Base-by-base conservation (phyloP, 2,888 invertebrate species). In the Panorpa germanica region DNA sequence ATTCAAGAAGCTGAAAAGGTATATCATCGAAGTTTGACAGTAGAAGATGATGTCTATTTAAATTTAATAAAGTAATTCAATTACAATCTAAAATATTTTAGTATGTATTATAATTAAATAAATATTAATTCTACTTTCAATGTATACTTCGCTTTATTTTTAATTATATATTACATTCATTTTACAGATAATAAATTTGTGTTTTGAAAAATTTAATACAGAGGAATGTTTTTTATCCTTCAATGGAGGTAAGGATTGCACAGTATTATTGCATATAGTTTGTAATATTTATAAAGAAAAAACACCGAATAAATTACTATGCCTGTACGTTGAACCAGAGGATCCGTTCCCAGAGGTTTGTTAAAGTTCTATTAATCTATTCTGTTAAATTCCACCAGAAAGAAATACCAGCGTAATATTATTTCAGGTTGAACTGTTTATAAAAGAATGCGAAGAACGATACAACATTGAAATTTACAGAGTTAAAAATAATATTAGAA, bases 191-290 rank as follows among this genome's bases (percentile, higher is more conserved):
- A 57, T 77, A 31, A 55, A 59, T 44, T 49, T 67, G 45, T 68
- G 71, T 35, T 64, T 74, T 40, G 49, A 57, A 25, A 46, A 58
- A 28, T 85, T 70, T 49, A 59, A 66, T n/a, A 48, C 72, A 12
- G 63, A 75, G 31, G 75, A 86, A 51, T 59, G 90, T 10, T 86
- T 88, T 44, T 49, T 98, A 17, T 81, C 90, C 15, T 98, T 96
- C 53, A 98, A 98, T 49, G 98, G 98, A 4, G 98, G 98, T 2
- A 98, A 98, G 59, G 98, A 98, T 57, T 96, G 96, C 49, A 95
- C 95, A 1, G 86, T 78, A 0, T 61, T 96, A 9, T 57, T 98
- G 20, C 78, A 86, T 50, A 50, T 88, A 37, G 53, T 54, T 9
- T 42, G 43, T 29, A 40, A 39, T 8, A 48, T 42, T 34, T 44